These are phyloP conservation scores for Drosophila putrida DNA, from an alignment of 2,888 invertebrate genomes.

Conservation along the genomic window DNA sequence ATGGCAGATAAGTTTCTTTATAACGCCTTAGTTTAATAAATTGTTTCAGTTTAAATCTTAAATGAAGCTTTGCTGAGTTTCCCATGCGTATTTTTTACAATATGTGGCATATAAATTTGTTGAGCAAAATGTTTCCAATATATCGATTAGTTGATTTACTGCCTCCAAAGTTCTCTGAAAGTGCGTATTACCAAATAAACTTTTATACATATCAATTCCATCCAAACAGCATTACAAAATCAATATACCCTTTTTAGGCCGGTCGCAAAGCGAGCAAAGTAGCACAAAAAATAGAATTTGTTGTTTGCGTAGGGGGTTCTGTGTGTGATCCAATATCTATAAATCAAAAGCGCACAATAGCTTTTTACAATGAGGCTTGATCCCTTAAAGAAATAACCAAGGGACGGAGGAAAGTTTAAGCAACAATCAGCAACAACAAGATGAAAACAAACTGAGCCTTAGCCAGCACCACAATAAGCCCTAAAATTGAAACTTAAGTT, in stretches of 20 bases:
- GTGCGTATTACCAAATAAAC: background rate
- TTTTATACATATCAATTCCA: background rate
- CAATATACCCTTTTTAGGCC: background rate
- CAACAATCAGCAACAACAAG: slow-evolving; percentile 46
- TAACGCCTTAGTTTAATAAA: too few species aligned
- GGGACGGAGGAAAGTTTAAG: slow-evolving; percentile 45
- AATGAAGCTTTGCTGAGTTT: too few species aligned
- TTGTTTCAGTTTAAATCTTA: too few species aligned
- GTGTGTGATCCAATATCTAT: slow-evolving; percentile 64
- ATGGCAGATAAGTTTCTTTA: too few species aligned
- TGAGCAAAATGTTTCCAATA: too few species aligned
- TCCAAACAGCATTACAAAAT: background rate
- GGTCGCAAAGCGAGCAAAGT: background rate
- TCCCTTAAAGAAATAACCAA: slow-evolving; percentile 38
- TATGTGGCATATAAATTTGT: background rate
- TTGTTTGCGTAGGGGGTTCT: slow-evolving; percentile 5
- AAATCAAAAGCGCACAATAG: slow-evolving; percentile 70
- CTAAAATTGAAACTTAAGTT: slow-evolving; percentile 61
- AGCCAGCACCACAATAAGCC: slow-evolving; percentile 38
- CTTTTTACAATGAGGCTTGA: slow-evolving; percentile 54
- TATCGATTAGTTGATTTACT: too few species aligned
- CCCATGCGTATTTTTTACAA: background rate
- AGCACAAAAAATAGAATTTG: background rate
- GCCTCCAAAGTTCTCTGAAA: background rate
- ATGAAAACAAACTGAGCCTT: slow-evolving; percentile 3